A percentile compares a stretch with the other conserved stretches of the same genome.
phyloP scores from a whole-genome alignment of 1,140 invertebrate species.

The Eufriesea mexicana region DNA sequence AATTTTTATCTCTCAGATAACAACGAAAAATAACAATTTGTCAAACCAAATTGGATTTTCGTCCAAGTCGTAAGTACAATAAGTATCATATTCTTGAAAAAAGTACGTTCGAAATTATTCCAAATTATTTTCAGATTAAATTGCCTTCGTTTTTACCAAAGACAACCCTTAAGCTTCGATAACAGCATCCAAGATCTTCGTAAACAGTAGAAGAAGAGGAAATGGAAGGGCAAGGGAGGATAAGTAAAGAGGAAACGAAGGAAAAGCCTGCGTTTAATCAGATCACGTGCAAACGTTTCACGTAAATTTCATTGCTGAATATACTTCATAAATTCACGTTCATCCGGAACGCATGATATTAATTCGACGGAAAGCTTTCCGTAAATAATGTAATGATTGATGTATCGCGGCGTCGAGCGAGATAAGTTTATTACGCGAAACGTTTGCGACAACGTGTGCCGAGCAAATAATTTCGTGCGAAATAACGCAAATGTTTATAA shows the following conservation, averaged over 20 bases:
- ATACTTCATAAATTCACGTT: slow-evolving; percentile 47
- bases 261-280: not conserved
- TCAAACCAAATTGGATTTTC: too few species aligned
- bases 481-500: slow-evolving; percentile 27
- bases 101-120: too few species aligned
- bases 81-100: too few species aligned
- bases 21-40: too few species aligned
- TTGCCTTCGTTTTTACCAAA: too few species aligned
- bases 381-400: slow-evolving; percentile 39
- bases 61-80: too few species aligned
- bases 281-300: not conserved
- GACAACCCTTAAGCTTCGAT: too few species aligned
- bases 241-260: not conserved
- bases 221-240: not conserved
- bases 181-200: not conserved
- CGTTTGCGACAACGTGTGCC: not conserved
- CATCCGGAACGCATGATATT: slow-evolving; percentile 19
- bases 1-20: too few species aligned
- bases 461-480: slow-evolving; percentile 25
- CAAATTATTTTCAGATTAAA: too few species aligned
- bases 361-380: slow-evolving; percentile 21
- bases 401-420: not conserved
- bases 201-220: too few species aligned
- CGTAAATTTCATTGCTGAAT: not conserved
- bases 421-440: slow-evolving; percentile 36